Evolutionary conservation across 2,113 vertebrate species (phyloP), one percentile per base, ranked within the genome.

Genomic region (Psilopsiagon aurifrons): DNA sequence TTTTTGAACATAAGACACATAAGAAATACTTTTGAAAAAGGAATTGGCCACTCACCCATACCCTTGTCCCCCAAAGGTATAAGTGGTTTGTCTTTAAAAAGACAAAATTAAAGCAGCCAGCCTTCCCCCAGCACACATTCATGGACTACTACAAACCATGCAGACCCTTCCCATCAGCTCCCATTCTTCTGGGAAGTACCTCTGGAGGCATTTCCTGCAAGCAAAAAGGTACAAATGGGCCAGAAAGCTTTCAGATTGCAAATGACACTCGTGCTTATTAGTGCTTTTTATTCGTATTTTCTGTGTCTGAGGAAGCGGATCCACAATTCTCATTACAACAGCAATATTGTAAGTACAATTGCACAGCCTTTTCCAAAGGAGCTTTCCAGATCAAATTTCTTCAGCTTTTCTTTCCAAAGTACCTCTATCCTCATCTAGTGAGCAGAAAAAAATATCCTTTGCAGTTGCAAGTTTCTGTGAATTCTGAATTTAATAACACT

Each of bases 11-110:
- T 19, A 88, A 70, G 28, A 59, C 52, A 63, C 8, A 2, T 35
- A 37, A 41, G 24, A 60, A 28, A 52, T 31, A 46, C 27, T 39
- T 91, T 20, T 1, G 1, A 33, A 86, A 69, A 89, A 76, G 15
- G 7, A 60, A 83, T 68, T 31, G 33, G 24, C 5, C 11, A 17
- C 2, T 16, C 9, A 35, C 15, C 13, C 29, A 16, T 16, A 11
- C 29, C 16, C 13, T 8, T 5, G 7, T 11, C 9, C 20, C 9
- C 18, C 1, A 23, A 46, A 19, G 4, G 4, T 7, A 4, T 39
- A 22, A 22, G 29, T 46, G n/a, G 5, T 74, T 87, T 81, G 51
- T 47, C 54, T 84, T 84, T 69, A 86, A 84, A 81, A 55, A 93
- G 64, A 13, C 46, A 77, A 79, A 93, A 55, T 13, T 11, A 24